Base-by-base conservation (phyloP, 2,113 vertebrate species). In the Rissa tridactyla region DNA sequence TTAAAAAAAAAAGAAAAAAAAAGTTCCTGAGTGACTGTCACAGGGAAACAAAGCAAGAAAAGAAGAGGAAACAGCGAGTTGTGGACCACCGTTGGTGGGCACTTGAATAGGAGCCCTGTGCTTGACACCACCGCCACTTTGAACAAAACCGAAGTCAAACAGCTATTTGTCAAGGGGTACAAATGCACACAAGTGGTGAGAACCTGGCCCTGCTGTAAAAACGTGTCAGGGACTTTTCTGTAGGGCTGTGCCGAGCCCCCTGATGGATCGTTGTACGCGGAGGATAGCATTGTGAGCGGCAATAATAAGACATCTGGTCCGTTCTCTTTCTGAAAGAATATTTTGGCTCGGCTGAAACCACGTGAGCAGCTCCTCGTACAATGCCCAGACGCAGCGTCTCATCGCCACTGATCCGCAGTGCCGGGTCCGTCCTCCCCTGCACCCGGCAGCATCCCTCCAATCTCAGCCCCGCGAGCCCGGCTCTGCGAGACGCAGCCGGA, bases 241-340 rank as follows among this genome's bases (percentile, higher is more conserved):
- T 22, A 13, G 76, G 82, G 82, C 88, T 5, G 32, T 3, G 73
- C 89, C 2, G 15, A 94, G 90, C 82, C 47, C 79, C 91, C 91
- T 96, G 96, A 97, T 96, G 94, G 96, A 97, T 97, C 42, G 38
- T 60, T 22, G 95, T 26, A 6, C 92, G 21, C 11, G 5, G 79
- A 82, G 78, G 40, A 51, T 92, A 15, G 71, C 90, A 96, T 96
- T 97, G 96, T 96, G 76, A 80, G 70, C 44, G 3, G 64, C 75
- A 66, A 97, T 95, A 97, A 97, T 94, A 88, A 96, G 96, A 96
- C 97, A 97, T 97, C 97, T 97, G 97, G 93, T 73, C 79, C 5
- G 13, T 88, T 87, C 94, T 87, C 94, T 90, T 38, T 21, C 86
- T 69, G 58, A 96, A 95, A 94, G 94, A 49, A 49, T 61, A 25